A percentile compares a stretch with the other conserved stretches of the same genome.
Conservation (phyloP, 1,140 invertebrate species). For the Melanaphis sacchari region DNA sequence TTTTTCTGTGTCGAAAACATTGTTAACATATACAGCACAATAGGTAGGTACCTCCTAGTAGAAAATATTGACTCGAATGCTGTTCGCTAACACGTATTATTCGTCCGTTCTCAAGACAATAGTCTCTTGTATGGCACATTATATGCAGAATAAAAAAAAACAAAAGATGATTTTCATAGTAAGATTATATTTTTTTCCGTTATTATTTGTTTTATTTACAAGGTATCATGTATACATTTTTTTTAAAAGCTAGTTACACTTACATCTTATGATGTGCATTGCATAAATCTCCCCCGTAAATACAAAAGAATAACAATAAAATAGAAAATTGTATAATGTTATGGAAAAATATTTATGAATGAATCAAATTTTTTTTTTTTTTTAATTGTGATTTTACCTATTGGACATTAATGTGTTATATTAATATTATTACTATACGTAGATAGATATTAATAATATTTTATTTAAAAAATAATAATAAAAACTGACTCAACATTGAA, state of each 20-base stretch:
- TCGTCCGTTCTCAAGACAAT: background rate
- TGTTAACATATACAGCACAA: background rate
- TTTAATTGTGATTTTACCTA: background rate
- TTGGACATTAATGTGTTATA: background rate
- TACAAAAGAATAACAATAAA: background rate
- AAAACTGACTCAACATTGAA: background rate
- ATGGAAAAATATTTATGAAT: background rate
- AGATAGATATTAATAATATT: background rate
- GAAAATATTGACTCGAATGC: constrained; percentile 35
- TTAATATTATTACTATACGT: background rate
- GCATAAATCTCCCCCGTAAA: background rate
- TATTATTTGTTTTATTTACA: background rate
- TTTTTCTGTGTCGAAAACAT: background rate
- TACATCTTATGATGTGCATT: background rate
- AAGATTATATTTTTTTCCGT: background rate
- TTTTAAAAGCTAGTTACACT: background rate
- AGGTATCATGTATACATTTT: background rate
- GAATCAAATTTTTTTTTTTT: background rate
- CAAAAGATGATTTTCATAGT: constrained; percentile 12
- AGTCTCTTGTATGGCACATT: background rate
- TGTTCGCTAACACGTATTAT: background rate
- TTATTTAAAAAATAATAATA: background rate
- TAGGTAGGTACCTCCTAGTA: background rate
- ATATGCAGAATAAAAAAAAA: constrained; percentile 37
- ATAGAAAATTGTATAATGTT: background rate